Evolutionary conservation across 2,888 invertebrate genomes (phyloP).

Genomic region (Drosophila ustulata): DNA sequence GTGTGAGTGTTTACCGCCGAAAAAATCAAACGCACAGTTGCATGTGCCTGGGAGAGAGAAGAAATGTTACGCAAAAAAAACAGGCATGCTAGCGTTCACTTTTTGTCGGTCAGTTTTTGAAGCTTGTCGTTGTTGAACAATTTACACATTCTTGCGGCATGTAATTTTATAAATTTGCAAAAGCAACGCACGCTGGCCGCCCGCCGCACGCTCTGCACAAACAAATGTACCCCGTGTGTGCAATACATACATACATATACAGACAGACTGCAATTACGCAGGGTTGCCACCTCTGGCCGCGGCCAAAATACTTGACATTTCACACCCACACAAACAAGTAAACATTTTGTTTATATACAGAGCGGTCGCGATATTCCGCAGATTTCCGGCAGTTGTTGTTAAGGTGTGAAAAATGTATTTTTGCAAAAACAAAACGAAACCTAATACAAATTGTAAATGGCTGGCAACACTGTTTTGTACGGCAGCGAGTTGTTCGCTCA

Average conservation of each 20-base stretch:
- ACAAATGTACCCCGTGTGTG: conserved; percentile 71
- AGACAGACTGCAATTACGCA: conserved; percentile 80
- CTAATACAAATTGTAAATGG: conserved; percentile 29
- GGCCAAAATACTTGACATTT: conserved; percentile 27
- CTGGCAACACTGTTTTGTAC: conserved; percentile 49
- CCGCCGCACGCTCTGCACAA: conserved; percentile 67
- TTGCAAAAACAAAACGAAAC: conserved; percentile 4
- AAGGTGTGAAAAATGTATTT: neutral
- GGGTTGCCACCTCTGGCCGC: conserved; percentile 65
- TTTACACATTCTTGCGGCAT: conserved; percentile 44
- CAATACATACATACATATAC: conserved; percentile 70
- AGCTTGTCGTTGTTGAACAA: conserved; percentile 25
- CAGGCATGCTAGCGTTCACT: conserved; percentile 39
- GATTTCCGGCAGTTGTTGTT: neutral
- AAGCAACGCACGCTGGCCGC: conserved; percentile 65
- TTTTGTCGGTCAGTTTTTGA: conserved; percentile 22
- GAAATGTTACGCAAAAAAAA: conserved; percentile 71
- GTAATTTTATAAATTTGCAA: conserved; percentile 50
- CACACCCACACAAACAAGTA: neutral
- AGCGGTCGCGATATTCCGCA: neutral
- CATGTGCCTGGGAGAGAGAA: conserved; percentile 67
- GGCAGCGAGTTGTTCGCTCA: conserved; percentile 53
- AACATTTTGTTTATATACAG: neutral
- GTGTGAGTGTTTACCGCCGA: conserved; percentile 81
- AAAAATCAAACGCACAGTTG: conserved; percentile 80